Percentiles rank a stretch among this genome's conserved stretches.
Conservation (phyloP, 2,113 vertebrate genomes). For the Miniopterus natalensis region DNA sequence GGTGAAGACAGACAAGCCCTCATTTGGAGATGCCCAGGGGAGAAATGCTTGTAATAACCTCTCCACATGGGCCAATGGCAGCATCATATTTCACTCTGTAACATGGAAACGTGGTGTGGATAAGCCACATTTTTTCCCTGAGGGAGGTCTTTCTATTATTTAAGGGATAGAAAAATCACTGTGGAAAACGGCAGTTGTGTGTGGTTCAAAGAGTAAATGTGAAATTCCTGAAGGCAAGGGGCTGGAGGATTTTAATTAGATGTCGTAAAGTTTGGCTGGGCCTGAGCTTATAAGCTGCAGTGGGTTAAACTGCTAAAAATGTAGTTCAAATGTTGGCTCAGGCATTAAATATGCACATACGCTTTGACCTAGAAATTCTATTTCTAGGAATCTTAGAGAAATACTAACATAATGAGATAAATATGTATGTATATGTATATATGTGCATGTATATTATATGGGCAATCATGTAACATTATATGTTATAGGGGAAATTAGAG, state of each 20-base stretch:
- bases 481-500: background rate
- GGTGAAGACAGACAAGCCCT: background rate
- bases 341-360: background rate
- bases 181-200: background rate
- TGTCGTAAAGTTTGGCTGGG: background rate
- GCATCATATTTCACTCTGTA: background rate
- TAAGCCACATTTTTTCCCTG: background rate
- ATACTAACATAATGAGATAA: background rate
- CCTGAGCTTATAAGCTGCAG: background rate
- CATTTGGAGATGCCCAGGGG: background rate
- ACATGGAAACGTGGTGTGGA: background rate
- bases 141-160: slow-evolving; percentile 38
- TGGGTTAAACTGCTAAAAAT: background rate
- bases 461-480: background rate
- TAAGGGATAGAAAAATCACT: slow-evolving; percentile 46
- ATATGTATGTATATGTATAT: background rate
- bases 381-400: slow-evolving; percentile 32
- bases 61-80: background rate
- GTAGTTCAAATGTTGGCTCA: background rate
- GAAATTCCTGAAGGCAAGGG: background rate
- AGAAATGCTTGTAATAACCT: background rate
- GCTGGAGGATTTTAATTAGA: slow-evolving; percentile 10
- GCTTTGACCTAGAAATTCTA: background rate
- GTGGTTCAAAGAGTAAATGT: background rate
- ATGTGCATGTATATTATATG: background rate